Base-by-base conservation (phyloP, 2,888 invertebrate species). In the Matsumyia berberina region DNA sequence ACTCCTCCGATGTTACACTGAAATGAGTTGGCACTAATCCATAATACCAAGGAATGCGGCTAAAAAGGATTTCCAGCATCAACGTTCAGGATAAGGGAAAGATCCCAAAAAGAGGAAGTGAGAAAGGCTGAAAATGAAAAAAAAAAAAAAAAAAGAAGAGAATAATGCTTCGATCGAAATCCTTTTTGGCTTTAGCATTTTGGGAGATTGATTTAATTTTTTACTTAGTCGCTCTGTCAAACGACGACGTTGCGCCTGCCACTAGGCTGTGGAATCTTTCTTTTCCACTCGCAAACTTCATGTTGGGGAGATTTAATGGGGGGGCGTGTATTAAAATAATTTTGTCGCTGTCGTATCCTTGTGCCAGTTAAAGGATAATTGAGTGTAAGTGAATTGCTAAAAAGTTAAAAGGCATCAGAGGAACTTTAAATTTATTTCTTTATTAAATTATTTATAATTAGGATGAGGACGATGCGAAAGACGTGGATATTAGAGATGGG, bases 21-120 rank as follows among this genome's bases (percentile, higher is more conserved):
- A 72, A 72, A 72, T 60, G 72, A 72, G 58, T 72, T 72, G 72
- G 72, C 72, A 72, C 60, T 72, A 72, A 72, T 72, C 72, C 60
- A 39, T 60, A 58, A 70, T 70, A 49, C 49, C 35, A 33, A 29
- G 37, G 58, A 49, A 58, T 58, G 35, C 9, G 33, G n/a, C 58
- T 7, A 69, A 58, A 70, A 49, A 46, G 57, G 57, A 57, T 70
- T 58, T 24, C 12, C 35, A 6, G 4, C 55, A 57, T 24, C 57
- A 58, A 42, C 9, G 12, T 17, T 31, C 53, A 9, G 44, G 8
- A 19, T 17, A 15, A 46, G 11, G 19, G 11, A 49, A 24, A 24
- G 1, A 33, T 1, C n/a, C 12, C 19, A 39, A 12, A 39, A 12
- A 15, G 12, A 60, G 24, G 29, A n/a, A 57, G 11, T 17, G 19